phyloP scores from a whole-genome alignment of 2,888 invertebrate species.

The Schrankia costaestrigalis region DNA sequence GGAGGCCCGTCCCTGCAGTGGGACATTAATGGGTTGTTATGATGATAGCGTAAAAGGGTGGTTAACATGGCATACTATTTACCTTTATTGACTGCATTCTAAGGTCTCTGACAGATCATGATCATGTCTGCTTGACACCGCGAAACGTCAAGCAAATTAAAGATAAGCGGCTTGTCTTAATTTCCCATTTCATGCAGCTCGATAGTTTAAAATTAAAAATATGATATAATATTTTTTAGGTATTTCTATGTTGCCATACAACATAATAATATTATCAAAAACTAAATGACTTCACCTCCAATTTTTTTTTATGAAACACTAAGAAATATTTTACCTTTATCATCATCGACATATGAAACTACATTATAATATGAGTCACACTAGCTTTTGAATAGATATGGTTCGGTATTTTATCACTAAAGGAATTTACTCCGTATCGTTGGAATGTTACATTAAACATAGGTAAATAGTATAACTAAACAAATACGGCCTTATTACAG shows the following conservation, averaged over 20 bases:
- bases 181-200: no score
- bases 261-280: conserved; percentile 31
- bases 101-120: no score
- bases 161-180: no score
- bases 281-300: conserved; percentile 49
- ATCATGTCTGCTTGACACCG: no score
- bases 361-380: conserved; percentile 48
- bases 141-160: no score
- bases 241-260: conserved; percentile 32
- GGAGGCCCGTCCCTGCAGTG: no score
- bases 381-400: conserved; percentile 33
- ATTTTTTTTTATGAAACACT: conserved; percentile 50
- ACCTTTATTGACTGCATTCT: no score
- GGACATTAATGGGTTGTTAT: no score
- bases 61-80: no score
- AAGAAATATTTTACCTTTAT: conserved; percentile 38
- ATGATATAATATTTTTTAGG: no score
- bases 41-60: no score
- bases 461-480: conserved; percentile 15
- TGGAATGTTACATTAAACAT: conserved; percentile 38
- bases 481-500: conserved; percentile 34
- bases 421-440: conserved; percentile 39
- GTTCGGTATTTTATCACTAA: conserved; percentile 44
- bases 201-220: no score
- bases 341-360: conserved; percentile 39